Evolutionary conservation across 2,888 invertebrate genomes (phyloP), one percentile per base, ranked within the genome.

Genomic region (Notodonta dromedarius): DNA sequence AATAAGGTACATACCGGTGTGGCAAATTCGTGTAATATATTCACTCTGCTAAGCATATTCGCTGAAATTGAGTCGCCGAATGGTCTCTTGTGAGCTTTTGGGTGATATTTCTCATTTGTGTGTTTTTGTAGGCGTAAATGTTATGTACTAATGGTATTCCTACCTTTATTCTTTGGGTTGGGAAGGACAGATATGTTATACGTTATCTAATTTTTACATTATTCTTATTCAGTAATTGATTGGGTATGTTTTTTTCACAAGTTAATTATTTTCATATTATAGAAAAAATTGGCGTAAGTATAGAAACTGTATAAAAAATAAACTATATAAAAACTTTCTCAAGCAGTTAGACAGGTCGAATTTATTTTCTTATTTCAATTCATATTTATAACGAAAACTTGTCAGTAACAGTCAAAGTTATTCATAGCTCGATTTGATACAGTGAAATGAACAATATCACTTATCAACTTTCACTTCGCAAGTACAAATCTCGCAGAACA

Each of bases 1-100:
- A 39, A 55, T 46, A 71, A 61, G 24, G 69, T 58, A 1, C 32
- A 53, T 52, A 58, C 55, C 65, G 39, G 13, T 35, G 1, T 61
- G 16, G 35, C 53, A 53, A 14, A 13, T 58, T 16, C 35, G 40
- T 60, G 60, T 66, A 61, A 64, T 71, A 62, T 66, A 68, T 73
- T 74, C 69, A 71, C 69, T 71, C 16, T 61, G 66, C 62, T 52
- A 63, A 74, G 67, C 57, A 76, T 63, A 71, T 59, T 54, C 57
- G 55, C 64, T 55, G 61, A 60, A 61, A 71, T 74, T 65, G 66
- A 71, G 63, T 70, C 55, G 12, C 63, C 56, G 63, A 76, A 74
- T 66, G 56, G 62, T 56, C 59, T 58, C 60, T 56, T 8, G 60
- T 57, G 59, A 61, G 35, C 14, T 32, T 62, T 55, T n/a, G 16